phyloP scores from a whole-genome alignment of 1,140 invertebrate species.

The Zaprionus davidi region DNA sequence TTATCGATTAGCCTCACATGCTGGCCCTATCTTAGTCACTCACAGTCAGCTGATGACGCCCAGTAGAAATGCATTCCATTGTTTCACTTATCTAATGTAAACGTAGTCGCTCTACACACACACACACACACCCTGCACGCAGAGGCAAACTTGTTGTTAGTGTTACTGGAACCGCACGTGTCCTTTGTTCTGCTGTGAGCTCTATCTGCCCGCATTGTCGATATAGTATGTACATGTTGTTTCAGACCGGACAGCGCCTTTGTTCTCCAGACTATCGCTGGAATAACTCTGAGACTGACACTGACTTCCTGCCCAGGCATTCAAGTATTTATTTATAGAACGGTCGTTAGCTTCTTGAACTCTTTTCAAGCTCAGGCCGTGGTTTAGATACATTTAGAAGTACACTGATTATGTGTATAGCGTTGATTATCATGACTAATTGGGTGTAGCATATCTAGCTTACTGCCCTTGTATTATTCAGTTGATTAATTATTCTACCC shows the following conservation, averaged over 20 bases:
- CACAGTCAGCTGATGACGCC: slow-evolving; percentile 45
- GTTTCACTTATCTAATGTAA: slow-evolving; percentile 50
- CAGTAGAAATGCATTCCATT: slow-evolving; percentile 43
- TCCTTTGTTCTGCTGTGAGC: slow-evolving; percentile 32
- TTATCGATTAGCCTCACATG: slow-evolving; percentile 54
- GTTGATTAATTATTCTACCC: too few relatives aligned
- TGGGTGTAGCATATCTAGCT: too few relatives aligned
- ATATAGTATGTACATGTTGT: slow-evolving; percentile 23
- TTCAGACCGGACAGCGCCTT: slow-evolving; percentile 14
- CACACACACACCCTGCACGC: neutral
- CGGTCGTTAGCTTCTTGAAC: slow-evolving; percentile 11
- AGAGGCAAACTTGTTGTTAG: slow-evolving; percentile 40
- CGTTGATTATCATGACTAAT: too few relatives aligned
- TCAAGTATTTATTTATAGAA: slow-evolving; percentile 18
- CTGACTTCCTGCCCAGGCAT: slow-evolving; percentile 3
- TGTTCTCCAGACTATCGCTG: slow-evolving; percentile 10
- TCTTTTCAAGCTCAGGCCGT: neutral
- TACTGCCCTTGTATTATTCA: too few relatives aligned
- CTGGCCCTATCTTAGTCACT: slow-evolving; percentile 34
- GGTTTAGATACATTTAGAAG: neutral
- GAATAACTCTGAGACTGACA: neutral
- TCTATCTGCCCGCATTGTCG: slow-evolving; percentile 35
- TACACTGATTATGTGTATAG: neutral
- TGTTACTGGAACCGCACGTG: slow-evolving; percentile 31
- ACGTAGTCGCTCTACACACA: slow-evolving; percentile 9